Base-by-base conservation (phyloP, 2,888 invertebrate genomes). In the Amaurobius ferox region DNA sequence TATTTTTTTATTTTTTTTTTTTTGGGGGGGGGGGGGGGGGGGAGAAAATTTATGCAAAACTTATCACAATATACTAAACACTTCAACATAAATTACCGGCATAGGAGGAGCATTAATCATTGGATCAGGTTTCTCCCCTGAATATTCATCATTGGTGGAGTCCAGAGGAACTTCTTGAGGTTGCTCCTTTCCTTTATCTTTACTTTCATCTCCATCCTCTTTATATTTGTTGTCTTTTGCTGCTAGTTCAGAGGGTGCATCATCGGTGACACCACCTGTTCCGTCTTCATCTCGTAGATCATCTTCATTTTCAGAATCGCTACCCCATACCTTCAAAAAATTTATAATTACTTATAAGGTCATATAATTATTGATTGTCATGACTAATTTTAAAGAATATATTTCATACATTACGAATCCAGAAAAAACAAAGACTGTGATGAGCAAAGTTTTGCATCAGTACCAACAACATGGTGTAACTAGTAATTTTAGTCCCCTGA, bases 301-400 rank as follows among this genome's bases (percentile, higher is more conserved):
- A 3, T 88, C 94, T 89, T 96, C 95, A 55, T 96, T 95, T 90
- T 97, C 97, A 3, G 96, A 95, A 88, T 93, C 93, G 89, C 92
- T 92, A 6, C 93, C 93, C 93, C 93, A 93, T 88, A 93, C 91
- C 91, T 76, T 44, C n/a, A 2, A 44, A 11, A 44, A 44, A 35
- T 5, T 7, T 35, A 35, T 35, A n/a, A n/a, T n/a, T n/a, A n/a
- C n/a, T n/a, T n/a, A n/a, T n/a, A n/a, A n/a, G n/a, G n/a, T n/a
- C n/a, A n/a, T n/a, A n/a, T n/a, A n/a, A n/a, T n/a, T n/a, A n/a
- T n/a, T n/a, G n/a, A n/a, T n/a, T n/a, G n/a, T n/a, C n/a, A n/a
- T n/a, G n/a, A n/a, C n/a, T n/a, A n/a, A n/a, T n/a, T n/a, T n/a
- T n/a, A n/a, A n/a, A n/a, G n/a, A n/a, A n/a, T n/a, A n/a, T n/a